Evolutionary conservation across 2,113 vertebrate genomes (phyloP).

Genomic region (human): DNA sequence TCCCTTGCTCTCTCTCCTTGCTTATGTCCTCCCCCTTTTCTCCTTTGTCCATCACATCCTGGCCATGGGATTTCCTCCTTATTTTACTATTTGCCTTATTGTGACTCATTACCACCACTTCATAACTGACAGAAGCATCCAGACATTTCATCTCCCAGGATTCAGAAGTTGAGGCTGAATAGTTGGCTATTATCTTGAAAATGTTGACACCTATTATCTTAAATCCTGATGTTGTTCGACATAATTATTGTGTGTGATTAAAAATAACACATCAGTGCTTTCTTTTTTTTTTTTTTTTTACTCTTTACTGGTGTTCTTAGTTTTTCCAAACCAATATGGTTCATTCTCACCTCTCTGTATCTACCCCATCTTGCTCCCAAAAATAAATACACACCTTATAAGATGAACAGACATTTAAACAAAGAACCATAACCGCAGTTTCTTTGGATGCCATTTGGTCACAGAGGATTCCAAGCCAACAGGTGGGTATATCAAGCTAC

Average conservation of each 20-base stretch:
- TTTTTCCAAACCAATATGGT: not conserved
- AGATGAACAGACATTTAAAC: not conserved
- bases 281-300: too few species aligned
- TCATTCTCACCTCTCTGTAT: not conserved
- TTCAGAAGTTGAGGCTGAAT: not conserved
- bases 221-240: not conserved
- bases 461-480: not conserved
- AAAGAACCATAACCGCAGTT: not conserved
- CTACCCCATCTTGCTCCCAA: not conserved
- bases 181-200: not conserved
- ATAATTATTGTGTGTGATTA: not conserved
- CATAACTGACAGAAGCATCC: not conserved
- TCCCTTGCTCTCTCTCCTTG: fast-evolving
- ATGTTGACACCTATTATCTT: not conserved
- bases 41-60: not conserved
- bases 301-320: not conserved
- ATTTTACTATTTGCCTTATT: not conserved
- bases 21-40: too few species aligned
- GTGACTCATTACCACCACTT: not conserved
- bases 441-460: not conserved
- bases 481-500: not conserved
- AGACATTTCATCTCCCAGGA: not conserved
- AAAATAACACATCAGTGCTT: not conserved
- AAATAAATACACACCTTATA: not conserved
- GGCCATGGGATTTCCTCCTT: not conserved